Evolutionary conservation across 2,113 vertebrate species (phyloP), one percentile per base, ranked within the genome.

Genomic region (Megaleporinus macrocephalus): DNA sequence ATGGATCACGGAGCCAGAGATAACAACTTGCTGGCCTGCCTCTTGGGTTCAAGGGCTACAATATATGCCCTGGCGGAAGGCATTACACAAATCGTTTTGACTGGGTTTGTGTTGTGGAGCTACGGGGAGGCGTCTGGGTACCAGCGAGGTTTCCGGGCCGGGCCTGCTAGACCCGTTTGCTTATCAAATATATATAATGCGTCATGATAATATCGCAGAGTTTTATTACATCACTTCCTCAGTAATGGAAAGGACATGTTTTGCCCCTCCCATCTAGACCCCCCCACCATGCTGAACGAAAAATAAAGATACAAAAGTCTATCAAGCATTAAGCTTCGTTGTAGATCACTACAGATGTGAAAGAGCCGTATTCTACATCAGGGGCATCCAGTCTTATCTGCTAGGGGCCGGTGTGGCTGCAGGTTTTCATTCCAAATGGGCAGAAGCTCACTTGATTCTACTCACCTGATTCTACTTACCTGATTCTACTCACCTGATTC

Each of bases 181-280:
- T 78, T 79, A 36, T 79, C 68, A 74, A 79, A 83, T 30, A n/a
- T n/a, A n/a, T n/a, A n/a, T n/a, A 73, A 66, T 76, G 79, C 22
- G 49, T 53, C 16, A 51, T 80, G 55, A 65, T 53, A 70, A 72
- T 79, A 47, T 71, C 76, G 73, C 69, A 62, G 69, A 73, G 49
- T 68, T 74, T 79, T 79, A 79, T 81, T 68, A 66, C 29, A 81
- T 74, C n/a, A 74, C 20, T n/a, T 83, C 61, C 36, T 51, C 29
- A 65, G 70, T 80, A 72, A 80, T 80, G 15, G 70, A 80, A 73
- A 65, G 30, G 51, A 62, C 51, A 29, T 20, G 26, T 27, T 66
- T 44, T 66, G 29, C n/a, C 30, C n/a, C n/a, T 26, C 1, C 57
- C 22, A 6, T 0, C 22, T 70, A 9, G 53, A 61, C 44, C 14